phyloP scores from a whole-genome alignment of 2,113 vertebrate species.

The Balaeniceps rex region DNA sequence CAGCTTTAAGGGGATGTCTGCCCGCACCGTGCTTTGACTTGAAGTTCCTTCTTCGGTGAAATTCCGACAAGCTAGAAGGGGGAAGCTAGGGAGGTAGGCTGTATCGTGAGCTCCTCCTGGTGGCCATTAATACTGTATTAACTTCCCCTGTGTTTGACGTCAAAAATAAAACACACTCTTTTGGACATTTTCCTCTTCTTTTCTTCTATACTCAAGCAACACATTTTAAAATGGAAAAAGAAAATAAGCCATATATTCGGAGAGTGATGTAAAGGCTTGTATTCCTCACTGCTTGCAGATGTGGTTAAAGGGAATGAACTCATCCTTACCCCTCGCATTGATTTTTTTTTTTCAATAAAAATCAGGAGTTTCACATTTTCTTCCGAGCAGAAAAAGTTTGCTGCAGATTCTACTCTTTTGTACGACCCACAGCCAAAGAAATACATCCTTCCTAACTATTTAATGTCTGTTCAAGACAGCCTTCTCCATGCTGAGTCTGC shows the following conservation, averaged over 20 bases:
- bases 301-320: neutral
- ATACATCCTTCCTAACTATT: conserved; percentile 2
- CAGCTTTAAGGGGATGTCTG: neutral
- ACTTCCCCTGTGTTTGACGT: neutral
- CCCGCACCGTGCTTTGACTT: fast-evolving
- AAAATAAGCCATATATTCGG: neutral
- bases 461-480: neutral
- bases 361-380: neutral
- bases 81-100: neutral
- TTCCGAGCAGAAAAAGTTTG: neutral
- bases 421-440: conserved; percentile 1
- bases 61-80: neutral
- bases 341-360: neutral
- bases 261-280: neutral
- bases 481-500: neutral
- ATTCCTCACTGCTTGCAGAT: neutral
- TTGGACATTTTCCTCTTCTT: neutral
- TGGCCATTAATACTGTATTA: neutral
- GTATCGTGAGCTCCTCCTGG: conserved; percentile 40
- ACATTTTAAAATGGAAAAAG: neutral
- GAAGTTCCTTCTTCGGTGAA: neutral
- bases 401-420: neutral
- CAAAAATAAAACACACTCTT: neutral
- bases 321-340: neutral
- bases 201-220: neutral